Percentiles rank a stretch among this genome's conserved stretches.
Conservation (phyloP, 2,113 vertebrate genomes). For the Uria lomvia region DNA sequence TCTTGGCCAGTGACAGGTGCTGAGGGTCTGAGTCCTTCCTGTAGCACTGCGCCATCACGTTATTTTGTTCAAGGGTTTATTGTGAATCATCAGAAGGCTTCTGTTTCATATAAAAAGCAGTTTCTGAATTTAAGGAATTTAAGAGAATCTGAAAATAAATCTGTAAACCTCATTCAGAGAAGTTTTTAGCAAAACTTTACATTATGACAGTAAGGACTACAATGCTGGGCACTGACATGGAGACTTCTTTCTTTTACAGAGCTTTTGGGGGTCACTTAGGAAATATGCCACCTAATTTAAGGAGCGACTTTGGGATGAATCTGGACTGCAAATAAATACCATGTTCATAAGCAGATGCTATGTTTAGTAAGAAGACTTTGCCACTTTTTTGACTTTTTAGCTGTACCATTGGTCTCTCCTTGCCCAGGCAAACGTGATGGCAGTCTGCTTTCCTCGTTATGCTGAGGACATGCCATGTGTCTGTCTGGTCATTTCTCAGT, state of each 20-base stretch:
- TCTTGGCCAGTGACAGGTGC: background rate
- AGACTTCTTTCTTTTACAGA: background rate
- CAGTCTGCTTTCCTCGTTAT: background rate
- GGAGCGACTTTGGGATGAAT: background rate
- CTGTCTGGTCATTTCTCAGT: background rate
- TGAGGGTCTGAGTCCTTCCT: background rate
- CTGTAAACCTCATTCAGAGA: background rate
- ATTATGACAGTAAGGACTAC: background rate
- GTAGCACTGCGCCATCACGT: accelerated
- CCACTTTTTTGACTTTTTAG: background rate
- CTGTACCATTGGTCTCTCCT: background rate
- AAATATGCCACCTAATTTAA: background rate
- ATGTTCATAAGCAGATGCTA: background rate
- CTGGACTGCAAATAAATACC: background rate
- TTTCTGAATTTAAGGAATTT: background rate
- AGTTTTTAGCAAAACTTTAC: background rate
- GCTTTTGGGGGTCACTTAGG: background rate
- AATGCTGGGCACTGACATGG: background rate
- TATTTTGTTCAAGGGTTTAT: background rate
- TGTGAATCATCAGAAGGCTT: background rate
- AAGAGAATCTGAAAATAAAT: background rate
- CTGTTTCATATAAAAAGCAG: background rate
- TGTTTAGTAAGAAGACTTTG: background rate
- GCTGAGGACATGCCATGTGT: accelerated
- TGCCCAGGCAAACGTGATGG: background rate